phyloP scores from a whole-genome alignment of 2,888 invertebrate genomes.

The Noctua janthe region DNA sequence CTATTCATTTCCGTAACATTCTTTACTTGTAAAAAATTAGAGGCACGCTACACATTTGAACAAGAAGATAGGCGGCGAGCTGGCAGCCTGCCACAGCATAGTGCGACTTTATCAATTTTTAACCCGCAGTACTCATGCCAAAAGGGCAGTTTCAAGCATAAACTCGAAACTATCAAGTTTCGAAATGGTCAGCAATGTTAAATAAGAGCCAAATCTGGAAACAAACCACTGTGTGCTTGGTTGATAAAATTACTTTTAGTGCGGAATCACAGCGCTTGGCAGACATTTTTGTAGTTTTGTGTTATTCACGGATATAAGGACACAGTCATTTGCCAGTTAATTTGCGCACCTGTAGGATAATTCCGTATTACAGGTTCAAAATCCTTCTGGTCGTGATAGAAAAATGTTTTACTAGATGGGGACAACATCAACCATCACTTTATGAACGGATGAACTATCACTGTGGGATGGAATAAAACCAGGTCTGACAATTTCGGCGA shows the following conservation, averaged over 20 bases:
- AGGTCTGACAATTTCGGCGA: no score
- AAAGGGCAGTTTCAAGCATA: conserved; percentile 48
- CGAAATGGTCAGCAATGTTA: conserved; percentile 45
- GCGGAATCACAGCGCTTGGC: conserved; percentile 2
- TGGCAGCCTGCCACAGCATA: conserved; percentile 48
- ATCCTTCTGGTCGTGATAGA: neutral
- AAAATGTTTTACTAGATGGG: neutral
- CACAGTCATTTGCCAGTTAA: neutral
- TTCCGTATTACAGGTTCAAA: neutral
- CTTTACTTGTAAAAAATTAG: conserved; percentile 10
- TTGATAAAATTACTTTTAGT: conserved; percentile 1
- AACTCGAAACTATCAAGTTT: conserved; percentile 51
- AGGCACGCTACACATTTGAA: conserved; percentile 18
- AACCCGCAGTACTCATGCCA: conserved; percentile 51
- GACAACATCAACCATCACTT: neutral
- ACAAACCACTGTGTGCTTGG: neutral
- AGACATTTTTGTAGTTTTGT: neutral
- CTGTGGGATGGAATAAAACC: no score
- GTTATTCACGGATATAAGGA: neutral
- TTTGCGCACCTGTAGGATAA: neutral
- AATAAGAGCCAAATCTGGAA: conserved; percentile 39
- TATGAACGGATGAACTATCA: no score
- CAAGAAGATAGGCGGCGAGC: conserved; percentile 36
- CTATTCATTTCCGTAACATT: neutral
- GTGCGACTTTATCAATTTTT: conserved; percentile 58